A percentile compares a stretch with the other conserved stretches of the same genome.
Conservation (phyloP, 2,888 invertebrate species). For the Sphinx pinastri region DNA sequence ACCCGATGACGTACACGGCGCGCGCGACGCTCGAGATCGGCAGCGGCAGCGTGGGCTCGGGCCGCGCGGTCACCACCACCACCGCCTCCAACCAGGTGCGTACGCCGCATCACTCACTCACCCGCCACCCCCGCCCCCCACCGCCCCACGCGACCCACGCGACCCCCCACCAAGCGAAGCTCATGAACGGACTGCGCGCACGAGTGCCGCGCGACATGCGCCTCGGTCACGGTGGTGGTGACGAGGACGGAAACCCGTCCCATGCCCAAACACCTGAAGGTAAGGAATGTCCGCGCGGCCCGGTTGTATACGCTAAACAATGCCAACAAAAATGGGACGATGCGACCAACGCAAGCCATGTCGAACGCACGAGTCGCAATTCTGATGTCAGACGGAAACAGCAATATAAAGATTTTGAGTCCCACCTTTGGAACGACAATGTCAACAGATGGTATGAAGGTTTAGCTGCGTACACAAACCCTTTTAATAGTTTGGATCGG, state of each 20-base stretch:
- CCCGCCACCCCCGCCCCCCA: conserved; percentile 79
- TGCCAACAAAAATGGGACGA: conserved; percentile 9
- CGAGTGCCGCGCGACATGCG: conserved; percentile 26
- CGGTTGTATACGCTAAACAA: conserved; percentile 31
- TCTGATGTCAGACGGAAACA: background rate
- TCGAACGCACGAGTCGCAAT: conserved; percentile 5
- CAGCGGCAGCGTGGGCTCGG: conserved; percentile 77
- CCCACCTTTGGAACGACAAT: conserved; percentile 38
- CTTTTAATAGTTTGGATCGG: background rate
- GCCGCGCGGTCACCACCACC: conserved; percentile 82
- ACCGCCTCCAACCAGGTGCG: conserved; percentile 82
- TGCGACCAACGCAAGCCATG: background rate
- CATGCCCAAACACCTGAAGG: conserved; percentile 10
- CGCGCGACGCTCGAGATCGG: conserved; percentile 81
- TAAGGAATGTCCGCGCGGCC: conserved; percentile 50
- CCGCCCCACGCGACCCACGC: conserved; percentile 73
- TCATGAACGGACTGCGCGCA: conserved; percentile 15
- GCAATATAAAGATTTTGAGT: conserved; percentile 8
- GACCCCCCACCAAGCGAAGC: conserved; percentile 44
- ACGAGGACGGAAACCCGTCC: conserved; percentile 24
- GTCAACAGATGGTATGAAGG: conserved; percentile 56
- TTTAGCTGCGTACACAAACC: conserved; percentile 41
- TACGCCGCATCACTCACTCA: conserved; percentile 46
- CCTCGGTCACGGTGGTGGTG: conserved; percentile 42
- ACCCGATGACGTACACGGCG: conserved; percentile 81